Conservation (phyloP, 1,140 invertebrate genomes). For the Drosophila punjabiensis region DNA sequence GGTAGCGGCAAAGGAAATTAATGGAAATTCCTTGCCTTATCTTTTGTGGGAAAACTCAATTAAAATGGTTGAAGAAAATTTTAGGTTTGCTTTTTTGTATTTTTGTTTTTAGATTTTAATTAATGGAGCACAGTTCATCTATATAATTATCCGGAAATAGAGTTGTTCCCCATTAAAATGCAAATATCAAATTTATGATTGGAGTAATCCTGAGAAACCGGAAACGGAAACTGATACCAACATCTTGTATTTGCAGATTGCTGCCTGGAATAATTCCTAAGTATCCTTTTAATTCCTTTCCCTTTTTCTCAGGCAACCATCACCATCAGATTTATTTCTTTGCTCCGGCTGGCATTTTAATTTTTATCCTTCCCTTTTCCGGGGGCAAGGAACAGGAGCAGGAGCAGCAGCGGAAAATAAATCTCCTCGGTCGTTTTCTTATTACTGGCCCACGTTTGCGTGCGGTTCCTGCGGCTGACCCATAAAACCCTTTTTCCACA, state of each 20-base stretch:
- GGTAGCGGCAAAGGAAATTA: not conserved
- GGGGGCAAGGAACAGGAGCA: not conserved
- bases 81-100: not conserved
- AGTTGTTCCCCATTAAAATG: no score
- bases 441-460: constrained; percentile 50
- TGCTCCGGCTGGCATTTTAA: constrained; percentile 44
- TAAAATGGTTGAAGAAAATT: not conserved
- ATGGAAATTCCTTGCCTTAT: not conserved
- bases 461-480: constrained; percentile 53
- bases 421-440: constrained; percentile 42
- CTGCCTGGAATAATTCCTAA: constrained; percentile 12
- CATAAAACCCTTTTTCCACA: constrained; percentile 53
- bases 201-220: no score
- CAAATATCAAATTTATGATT: not conserved
- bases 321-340: constrained; percentile 21
- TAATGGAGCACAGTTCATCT: no score
- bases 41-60: not conserved
- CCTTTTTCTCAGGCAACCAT: no score
- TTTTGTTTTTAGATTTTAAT: not conserved
- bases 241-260: constrained; percentile 13
- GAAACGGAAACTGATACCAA: constrained; percentile 6
- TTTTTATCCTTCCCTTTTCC: constrained; percentile 40
- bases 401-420: constrained; percentile 21
- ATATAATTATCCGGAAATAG: not conserved
- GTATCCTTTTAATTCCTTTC: constrained; percentile 33